Evolutionary conservation across 2,113 vertebrate species (phyloP).

Genomic region (Vimba vimba): DNA sequence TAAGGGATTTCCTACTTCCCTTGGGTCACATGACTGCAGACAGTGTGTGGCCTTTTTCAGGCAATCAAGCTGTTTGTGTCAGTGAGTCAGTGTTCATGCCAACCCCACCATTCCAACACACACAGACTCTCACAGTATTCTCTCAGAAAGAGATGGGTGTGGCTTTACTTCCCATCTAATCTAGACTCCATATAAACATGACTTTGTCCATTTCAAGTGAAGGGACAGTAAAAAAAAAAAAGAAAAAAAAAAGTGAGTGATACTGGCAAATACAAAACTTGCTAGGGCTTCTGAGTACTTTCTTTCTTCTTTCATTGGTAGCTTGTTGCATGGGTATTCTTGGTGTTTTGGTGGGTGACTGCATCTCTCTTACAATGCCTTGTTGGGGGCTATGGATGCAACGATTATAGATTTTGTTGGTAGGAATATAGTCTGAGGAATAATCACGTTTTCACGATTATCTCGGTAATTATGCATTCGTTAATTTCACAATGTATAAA

Average conservation of each 20-base stretch:
- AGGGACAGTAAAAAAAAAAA: neutral
- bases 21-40: conserved; percentile 74
- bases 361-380: too few relatives aligned
- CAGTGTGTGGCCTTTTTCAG: conserved; percentile 74
- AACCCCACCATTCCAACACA: neutral
- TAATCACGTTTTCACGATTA: too few relatives aligned
- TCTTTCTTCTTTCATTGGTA: neutral
- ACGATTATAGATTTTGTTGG: too few relatives aligned
- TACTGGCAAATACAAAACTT: neutral
- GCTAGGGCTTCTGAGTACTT: neutral
- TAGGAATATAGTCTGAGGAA: too few relatives aligned
- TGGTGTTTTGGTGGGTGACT: neutral
- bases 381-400: too few relatives aligned
- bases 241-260: neutral
- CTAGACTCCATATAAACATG: conserved; percentile 3
- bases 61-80: conserved; percentile 62
- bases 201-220: neutral
- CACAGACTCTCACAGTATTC: neutral
- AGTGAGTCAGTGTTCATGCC: conserved; percentile 23
- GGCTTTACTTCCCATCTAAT: neutral
- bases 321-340: neutral
- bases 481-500: too few relatives aligned
- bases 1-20: conserved; percentile 73
- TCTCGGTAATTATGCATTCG: too few relatives aligned
- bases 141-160: neutral